phyloP scores from a whole-genome alignment of 2,888 invertebrate genomes.

The Eilema sororculum region DNA sequence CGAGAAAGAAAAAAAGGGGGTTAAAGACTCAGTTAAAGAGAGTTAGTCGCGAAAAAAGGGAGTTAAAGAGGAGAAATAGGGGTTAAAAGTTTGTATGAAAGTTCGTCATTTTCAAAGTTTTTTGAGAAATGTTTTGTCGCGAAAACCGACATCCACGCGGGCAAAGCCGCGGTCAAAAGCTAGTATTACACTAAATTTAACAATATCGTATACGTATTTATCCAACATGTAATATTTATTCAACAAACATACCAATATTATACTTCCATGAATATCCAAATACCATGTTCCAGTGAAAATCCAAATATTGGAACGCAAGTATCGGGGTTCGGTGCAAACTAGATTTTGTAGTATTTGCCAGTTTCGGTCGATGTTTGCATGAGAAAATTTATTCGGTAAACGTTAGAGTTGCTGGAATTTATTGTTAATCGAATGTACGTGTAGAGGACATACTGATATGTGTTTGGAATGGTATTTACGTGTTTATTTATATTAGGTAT shows the following conservation, averaged over 20 bases:
- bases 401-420: conserved; percentile 29
- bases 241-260: conserved; percentile 46
- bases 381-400: conserved; percentile 37
- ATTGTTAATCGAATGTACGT: conserved; percentile 32
- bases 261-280: conserved; percentile 47
- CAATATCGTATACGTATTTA: conserved; percentile 9
- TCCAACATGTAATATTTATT: conserved; percentile 24
- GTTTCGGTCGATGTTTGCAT: conserved; percentile 49
- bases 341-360: conserved; percentile 59
- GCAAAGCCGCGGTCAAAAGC: too few species aligned
- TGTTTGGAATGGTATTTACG: not conserved
- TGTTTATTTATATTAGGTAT: not conserved
- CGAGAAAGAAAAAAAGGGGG: too few species aligned
- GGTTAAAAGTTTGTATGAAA: too few species aligned
- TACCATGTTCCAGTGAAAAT: conserved; percentile 45
- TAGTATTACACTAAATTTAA: conserved; percentile 1
- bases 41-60: too few species aligned
- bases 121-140: too few species aligned
- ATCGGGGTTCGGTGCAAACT: conserved; percentile 58
- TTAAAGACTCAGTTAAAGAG: too few species aligned
- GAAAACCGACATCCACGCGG: too few species aligned
- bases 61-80: too few species aligned
- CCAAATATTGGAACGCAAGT: conserved; percentile 58
- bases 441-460: not conserved
- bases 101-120: too few species aligned